A percentile compares a stretch with the other conserved stretches of the same genome.
These are phyloP conservation scores for Drosophila guanche DNA, from an alignment of 1,140 invertebrate genomes.

Conservation along the genomic window DNA sequence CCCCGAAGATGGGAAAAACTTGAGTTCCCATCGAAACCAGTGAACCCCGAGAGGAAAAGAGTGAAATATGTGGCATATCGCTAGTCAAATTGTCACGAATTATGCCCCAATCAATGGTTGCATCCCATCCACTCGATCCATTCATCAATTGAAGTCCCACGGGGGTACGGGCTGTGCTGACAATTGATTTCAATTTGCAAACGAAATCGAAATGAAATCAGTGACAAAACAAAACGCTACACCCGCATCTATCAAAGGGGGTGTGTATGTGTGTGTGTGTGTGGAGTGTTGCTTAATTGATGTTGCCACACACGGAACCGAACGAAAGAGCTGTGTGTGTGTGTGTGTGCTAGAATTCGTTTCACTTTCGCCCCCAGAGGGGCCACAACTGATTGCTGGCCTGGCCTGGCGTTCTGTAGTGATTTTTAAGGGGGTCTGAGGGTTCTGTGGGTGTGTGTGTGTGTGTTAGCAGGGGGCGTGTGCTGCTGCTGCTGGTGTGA, in stretches of 20 bases:
- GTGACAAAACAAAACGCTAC: conserved; percentile 79
- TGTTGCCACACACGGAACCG: conserved; percentile 35
- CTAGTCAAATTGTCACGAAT: conserved; percentile 67
- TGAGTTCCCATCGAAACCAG: conserved; percentile 17
- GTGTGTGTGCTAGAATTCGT: conserved; percentile 67
- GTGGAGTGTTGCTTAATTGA: conserved; percentile 62
- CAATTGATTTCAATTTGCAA: conserved; percentile 82
- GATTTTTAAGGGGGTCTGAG: too few relatives aligned
- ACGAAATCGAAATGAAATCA: conserved; percentile 80
- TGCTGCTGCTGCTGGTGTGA: conserved; percentile 43
- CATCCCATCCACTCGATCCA: too few relatives aligned
- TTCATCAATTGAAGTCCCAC: conserved; percentile 41
- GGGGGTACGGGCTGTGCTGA: conserved; percentile 50
- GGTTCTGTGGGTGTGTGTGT: neutral
- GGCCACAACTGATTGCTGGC: conserved; percentile 26
- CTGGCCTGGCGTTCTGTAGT: neutral
- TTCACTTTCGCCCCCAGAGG: conserved; percentile 51
- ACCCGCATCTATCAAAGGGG: conserved; percentile 61
- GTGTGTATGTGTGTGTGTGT: conserved; percentile 29
- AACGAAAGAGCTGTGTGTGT: neutral
- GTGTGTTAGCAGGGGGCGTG: neutral
- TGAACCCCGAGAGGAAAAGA: too few relatives aligned
- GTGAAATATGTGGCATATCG: conserved; percentile 24
- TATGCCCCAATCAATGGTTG: conserved; percentile 72
- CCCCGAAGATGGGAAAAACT: conserved; percentile 3